Percentiles rank a stretch among this genome's conserved stretches.
Conservation (phyloP, 1,140 invertebrate genomes). For the Formica selysi region DNA sequence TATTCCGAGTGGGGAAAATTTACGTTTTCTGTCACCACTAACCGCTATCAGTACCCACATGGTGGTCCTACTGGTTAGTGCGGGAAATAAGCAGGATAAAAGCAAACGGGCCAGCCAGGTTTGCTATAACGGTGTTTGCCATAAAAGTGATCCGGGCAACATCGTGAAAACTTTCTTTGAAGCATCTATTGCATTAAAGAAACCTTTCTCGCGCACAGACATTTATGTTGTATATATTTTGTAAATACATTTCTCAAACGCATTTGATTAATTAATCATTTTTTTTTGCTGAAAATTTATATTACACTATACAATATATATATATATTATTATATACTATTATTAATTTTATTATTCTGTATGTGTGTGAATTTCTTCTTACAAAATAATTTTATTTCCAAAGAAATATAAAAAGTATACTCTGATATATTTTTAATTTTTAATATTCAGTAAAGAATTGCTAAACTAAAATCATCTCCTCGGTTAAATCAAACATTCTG, state of each 20-base stretch:
- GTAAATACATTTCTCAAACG: not conserved
- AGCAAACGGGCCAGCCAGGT: conserved; percentile 16
- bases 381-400: not conserved
- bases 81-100: conserved; percentile 42
- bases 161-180: conserved; percentile 33
- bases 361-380: not conserved
- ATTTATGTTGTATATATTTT: conserved; percentile 15
- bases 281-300: not conserved
- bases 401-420: not conserved
- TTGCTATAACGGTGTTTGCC: conserved; percentile 44
- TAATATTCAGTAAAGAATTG: not conserved
- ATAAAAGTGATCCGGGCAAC: conserved; percentile 40
- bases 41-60: conserved; percentile 56
- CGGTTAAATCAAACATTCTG: conserved; percentile 47
- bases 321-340: not conserved
- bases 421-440: not conserved
- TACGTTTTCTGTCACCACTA: conserved; percentile 30
- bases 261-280: not conserved
- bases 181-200: not conserved
- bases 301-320: not conserved
- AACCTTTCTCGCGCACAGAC: not conserved
- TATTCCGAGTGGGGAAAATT: not conserved
- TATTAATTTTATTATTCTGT: not conserved
- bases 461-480: conserved; percentile 39
- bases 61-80: conserved; percentile 24